Conservation (phyloP, 2,888 invertebrate species). For the Slavum lentiscoides region DNA sequence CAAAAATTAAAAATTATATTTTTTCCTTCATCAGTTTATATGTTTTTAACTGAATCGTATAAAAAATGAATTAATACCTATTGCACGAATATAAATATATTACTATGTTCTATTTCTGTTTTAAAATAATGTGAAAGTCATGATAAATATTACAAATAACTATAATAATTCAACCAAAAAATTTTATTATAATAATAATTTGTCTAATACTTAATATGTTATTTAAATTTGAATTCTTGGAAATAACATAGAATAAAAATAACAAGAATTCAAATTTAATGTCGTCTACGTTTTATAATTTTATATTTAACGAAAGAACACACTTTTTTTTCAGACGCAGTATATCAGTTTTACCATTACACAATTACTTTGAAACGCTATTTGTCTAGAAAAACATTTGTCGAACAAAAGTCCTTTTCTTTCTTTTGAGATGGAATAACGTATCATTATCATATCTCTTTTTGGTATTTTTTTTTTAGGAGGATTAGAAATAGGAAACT, state of each 20-base stretch:
- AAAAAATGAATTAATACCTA: too few species aligned
- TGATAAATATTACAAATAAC: too few species aligned
- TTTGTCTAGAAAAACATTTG: not conserved
- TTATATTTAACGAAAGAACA: not conserved
- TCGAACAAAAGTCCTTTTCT: not conserved
- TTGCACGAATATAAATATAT: too few species aligned
- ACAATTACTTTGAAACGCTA: not conserved
- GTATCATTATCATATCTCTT: conserved; percentile 1
- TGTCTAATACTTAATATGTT: too few species aligned
- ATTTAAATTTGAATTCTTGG: too few species aligned
- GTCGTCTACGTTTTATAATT: too few species aligned
- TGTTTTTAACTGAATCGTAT: too few species aligned
- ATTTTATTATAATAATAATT: too few species aligned
- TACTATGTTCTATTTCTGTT: not conserved
- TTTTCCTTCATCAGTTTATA: too few species aligned
- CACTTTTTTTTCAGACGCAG: not conserved
- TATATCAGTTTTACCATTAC: not conserved
- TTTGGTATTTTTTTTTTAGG: not conserved
- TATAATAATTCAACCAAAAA: too few species aligned
- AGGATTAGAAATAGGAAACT: not conserved
- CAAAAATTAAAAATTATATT: too few species aligned
- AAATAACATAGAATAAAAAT: too few species aligned
- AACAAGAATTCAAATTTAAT: not conserved
- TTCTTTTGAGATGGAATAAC: not conserved
- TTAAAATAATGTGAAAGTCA: not conserved